Evolutionary conservation across 2,797 vertebrate genomes (phyloP), one percentile per base, ranked within the genome.

Genomic region (Vespertilio murinus): DNA sequence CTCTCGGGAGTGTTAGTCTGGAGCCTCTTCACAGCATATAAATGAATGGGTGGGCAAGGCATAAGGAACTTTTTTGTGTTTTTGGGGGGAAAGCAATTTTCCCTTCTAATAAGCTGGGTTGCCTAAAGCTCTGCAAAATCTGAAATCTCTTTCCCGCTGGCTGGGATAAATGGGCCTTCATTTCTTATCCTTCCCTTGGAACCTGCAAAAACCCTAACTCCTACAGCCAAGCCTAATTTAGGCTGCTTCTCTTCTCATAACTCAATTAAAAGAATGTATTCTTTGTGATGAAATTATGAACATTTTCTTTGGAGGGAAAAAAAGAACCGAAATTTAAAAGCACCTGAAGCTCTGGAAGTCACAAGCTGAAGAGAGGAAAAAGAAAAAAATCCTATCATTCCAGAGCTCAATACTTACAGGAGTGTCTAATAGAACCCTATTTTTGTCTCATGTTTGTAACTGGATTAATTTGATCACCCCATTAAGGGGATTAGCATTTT

Each of bases 231-330:
- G 90, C 83, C 93, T 95, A 96, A 35, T 70, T 95, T 56, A 97
- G 94, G 92, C 95, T 84, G 67, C 0, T 0, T 95, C 56, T 93
- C 88, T 91, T 92, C 82, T 85, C 1, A 25, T 91, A 94, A 86
- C 47, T 96, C 96, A 95, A 30, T 33, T 18, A 95, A 95, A 95
- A 96, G 49, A 97, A 90, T 45, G 54, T 75, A 80, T 77, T 47
- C 88, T 71, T 96, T 45, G 0, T 79, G 56, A 71, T 2, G 65
- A 95, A 67, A 85, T 93, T 80, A 96, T 65, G 56, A 95, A 54
- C 96, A 75, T 73, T 93, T 97, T 86, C 93, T 97, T 96, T 49
- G 78, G 86, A 96, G 88, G 88, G 69, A 95, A 83, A 96, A 73
- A 74, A n/a, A 20, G 56, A 90, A 74, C 81, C 20, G 92, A 93